Percentiles rank a stretch among this genome's conserved stretches.
These are phyloP conservation scores for Tetrax tetrax DNA, from an alignment of 2,113 vertebrate genomes.

Conservation along the genomic window DNA sequence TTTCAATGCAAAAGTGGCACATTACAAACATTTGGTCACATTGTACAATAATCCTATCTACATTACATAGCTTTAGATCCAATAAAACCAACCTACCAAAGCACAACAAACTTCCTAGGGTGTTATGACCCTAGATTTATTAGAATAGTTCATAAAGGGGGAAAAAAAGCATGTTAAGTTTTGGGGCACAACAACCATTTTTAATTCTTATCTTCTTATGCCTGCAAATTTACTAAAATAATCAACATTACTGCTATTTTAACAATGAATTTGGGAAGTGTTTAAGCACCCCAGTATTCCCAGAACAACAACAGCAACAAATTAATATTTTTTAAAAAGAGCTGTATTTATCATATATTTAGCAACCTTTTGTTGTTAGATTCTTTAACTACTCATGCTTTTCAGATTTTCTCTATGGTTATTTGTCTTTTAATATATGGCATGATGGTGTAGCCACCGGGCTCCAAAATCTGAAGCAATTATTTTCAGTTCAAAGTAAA, in stretches of 20 bases:
- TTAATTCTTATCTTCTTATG: not conserved
- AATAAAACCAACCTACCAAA: not conserved
- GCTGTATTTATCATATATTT: not conserved
- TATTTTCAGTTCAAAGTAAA: not conserved
- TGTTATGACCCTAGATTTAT: not conserved
- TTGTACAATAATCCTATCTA: not conserved
- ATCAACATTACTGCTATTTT: not conserved
- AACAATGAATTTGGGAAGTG: not conserved
- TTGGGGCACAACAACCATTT: not conserved
- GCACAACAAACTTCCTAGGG: not conserved
- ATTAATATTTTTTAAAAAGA: not conserved
- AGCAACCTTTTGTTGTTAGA: accelerated
- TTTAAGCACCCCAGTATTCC: not conserved
- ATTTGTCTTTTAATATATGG: not conserved
- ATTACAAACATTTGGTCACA: not conserved
- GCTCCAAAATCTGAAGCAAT: not conserved
- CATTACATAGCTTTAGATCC: not conserved
- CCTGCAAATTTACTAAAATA: not conserved
- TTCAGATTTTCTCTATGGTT: not conserved
- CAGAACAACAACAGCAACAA: not conserved
- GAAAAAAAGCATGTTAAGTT: accelerated
- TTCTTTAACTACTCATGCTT: not conserved
- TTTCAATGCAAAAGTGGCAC: not conserved
- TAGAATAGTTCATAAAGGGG: not conserved
- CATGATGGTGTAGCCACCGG: not conserved